phyloP scores from a whole-genome alignment of 2,113 vertebrate genomes.

The Osmerus eperlanus region DNA sequence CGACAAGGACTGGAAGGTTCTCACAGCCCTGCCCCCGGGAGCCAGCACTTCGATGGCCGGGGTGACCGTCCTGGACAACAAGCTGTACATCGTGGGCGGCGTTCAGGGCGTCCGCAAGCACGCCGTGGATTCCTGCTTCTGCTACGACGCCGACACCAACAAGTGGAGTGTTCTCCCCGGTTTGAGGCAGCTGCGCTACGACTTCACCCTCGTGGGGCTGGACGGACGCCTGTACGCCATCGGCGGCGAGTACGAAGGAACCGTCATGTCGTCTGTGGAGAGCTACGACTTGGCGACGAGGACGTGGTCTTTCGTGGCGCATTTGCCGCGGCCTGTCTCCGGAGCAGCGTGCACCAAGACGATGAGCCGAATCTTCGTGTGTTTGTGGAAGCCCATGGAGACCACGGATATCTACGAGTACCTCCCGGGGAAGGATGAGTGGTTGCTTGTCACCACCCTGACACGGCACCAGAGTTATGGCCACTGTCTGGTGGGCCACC shows the following conservation, averaged over 20 bases:
- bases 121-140: constrained; percentile 80
- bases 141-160: constrained; percentile 70
- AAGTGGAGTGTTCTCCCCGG: constrained; percentile 76
- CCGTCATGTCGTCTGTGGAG: constrained; percentile 79
- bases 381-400: constrained; percentile 84
- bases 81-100: constrained; percentile 84
- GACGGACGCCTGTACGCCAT: constrained; percentile 80
- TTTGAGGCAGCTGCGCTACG: constrained; percentile 81
- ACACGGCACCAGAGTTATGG: constrained; percentile 83
- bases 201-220: constrained; percentile 73
- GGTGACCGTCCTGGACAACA: constrained; percentile 82
- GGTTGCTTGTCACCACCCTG: constrained; percentile 75
- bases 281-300: constrained; percentile 65
- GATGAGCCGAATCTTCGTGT: constrained; percentile 83
- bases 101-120: constrained; percentile 78
- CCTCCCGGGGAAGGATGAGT: constrained; percentile 52
- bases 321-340: constrained; percentile 77
- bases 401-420: constrained; percentile 83
- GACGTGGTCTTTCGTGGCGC: constrained; percentile 75
- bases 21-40: constrained; percentile 77
- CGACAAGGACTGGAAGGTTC: constrained; percentile 75
- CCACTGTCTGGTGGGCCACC: constrained; percentile 87
- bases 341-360: constrained; percentile 78
- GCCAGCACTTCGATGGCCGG: constrained; percentile 89
- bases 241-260: constrained; percentile 78